These are phyloP conservation scores for Intellagama lesueurii DNA, from an alignment of 2,797 vertebrate species.

Conservation along the genomic window DNA sequence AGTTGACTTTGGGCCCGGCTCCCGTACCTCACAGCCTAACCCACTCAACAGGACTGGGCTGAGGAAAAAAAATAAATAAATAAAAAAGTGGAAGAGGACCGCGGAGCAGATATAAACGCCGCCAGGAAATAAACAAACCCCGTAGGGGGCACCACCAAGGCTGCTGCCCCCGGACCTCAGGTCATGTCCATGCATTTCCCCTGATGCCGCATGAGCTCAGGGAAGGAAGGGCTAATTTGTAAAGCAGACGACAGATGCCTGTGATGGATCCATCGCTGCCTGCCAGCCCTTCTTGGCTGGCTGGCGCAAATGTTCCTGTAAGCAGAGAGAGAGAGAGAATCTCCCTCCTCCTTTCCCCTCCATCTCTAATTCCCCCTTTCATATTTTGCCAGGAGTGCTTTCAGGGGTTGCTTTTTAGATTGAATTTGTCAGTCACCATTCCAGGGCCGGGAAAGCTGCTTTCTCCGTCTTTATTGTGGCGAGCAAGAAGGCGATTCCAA, in stretches of 20 bases:
- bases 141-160: too few relatives aligned
- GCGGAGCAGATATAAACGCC: neutral
- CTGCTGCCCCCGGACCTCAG: too few relatives aligned
- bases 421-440: constrained; percentile 69
- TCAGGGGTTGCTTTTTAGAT: constrained; percentile 55
- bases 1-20: too few relatives aligned
- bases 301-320: constrained; percentile 35
- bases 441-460: constrained; percentile 58
- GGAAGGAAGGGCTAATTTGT: too few relatives aligned
- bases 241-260: neutral
- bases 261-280: neutral
- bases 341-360: neutral
- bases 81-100: too few relatives aligned
- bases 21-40: too few relatives aligned
- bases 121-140: too few relatives aligned
- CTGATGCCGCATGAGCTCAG: too few relatives aligned
- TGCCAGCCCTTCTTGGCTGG: neutral
- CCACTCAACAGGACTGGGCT: too few relatives aligned
- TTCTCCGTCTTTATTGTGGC: constrained; percentile 48
- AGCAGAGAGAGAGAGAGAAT: neutral
- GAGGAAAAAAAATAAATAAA: neutral
- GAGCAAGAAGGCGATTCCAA: constrained; percentile 47
- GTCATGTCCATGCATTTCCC: too few relatives aligned
- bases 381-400: constrained; percentile 63
- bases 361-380: constrained; percentile 49